phyloP scores from a whole-genome alignment of 2,888 invertebrate genomes.

The Falcaria lacertinaria region DNA sequence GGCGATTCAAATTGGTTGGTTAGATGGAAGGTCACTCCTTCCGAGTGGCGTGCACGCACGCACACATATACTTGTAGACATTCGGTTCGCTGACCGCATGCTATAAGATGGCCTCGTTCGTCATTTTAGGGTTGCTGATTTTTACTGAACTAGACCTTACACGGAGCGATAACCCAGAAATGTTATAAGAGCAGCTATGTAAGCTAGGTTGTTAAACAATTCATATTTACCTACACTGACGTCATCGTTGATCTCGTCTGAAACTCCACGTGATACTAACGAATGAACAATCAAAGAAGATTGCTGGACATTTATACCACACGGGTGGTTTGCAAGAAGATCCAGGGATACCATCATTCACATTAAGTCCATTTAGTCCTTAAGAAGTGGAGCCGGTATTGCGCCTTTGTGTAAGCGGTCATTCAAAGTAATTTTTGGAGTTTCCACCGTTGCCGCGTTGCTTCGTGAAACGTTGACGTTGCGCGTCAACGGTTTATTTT shows the following conservation, averaged over 20 bases:
- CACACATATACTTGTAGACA: conserved; percentile 25
- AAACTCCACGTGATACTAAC: too few species aligned
- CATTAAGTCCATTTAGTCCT: too few species aligned
- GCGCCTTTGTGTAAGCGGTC: conserved; percentile 36
- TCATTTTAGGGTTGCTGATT: conserved; percentile 23
- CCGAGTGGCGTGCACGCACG: conserved; percentile 32
- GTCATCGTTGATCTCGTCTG: too few species aligned
- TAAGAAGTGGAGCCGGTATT: too few species aligned
- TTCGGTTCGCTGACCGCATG: conserved; percentile 57
- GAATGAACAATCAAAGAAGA: too few species aligned
- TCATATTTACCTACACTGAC: too few species aligned
- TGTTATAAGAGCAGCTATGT: too few species aligned
- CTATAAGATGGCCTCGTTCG: conserved; percentile 34
- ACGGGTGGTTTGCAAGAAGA: too few species aligned
- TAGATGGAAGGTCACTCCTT: conserved; percentile 26
- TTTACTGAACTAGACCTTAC: not conserved
- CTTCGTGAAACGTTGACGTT: conserved; percentile 35
- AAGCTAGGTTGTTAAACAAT: too few species aligned
- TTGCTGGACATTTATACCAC: too few species aligned
- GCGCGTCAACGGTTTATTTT: conserved; percentile 14
- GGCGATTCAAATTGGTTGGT: conserved; percentile 21
- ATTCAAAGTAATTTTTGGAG: conserved; percentile 58
- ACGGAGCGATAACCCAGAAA: not conserved
- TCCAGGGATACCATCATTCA: too few species aligned
- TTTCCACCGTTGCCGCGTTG: too few species aligned